Base-by-base conservation (phyloP, 2,113 vertebrate species). In the Sceloporus undulatus region DNA sequence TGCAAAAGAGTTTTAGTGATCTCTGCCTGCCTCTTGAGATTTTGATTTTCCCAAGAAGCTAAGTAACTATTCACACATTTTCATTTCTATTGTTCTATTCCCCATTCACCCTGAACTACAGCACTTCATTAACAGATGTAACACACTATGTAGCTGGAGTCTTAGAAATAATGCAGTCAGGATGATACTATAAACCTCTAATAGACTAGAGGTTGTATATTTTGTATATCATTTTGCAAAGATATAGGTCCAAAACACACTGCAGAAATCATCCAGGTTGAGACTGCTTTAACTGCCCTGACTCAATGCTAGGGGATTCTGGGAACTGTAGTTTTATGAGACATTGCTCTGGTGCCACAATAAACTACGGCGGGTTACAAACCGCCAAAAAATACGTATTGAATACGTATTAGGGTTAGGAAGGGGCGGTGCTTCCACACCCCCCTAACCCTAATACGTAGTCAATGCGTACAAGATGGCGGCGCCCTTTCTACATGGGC, bases 1-100 rank as follows among this genome's bases (percentile, higher is more conserved):
- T 94, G 93, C 92, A 96, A 93, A 96, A 88, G 91, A 91, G 85
- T 95, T 95, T 95, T 93, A 92, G 95, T 95, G 94, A 92, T 96
- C 91, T 91, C 85, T 91, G 81, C 59, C 77, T 93, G 94, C 94
- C 93, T 95, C 93, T 91, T 18, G 40, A 92, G 88, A 91, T 93
- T 95, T 94, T 89, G 88, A 54, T 59, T 94, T 91, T 92, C 88
- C 27, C 87, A 92, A 88, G 84, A 92, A 90, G 91, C 74, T 77
- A 77, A 66, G 56, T 81, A 90, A 79, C 79, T 88, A 90, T 90
- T 95, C 89, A 87, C 82, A 90, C 34, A 59, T 88, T 93, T 87
- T 91, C 92, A 83, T 76, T 90, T 91, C 87, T 52, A 14, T 86
- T 86, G 90, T 93, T 95, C 94, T 91, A 93, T 74, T 78, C 92